phyloP scores from a whole-genome alignment of 2,888 invertebrate genomes.

The Eucera pruinosa region DNA sequence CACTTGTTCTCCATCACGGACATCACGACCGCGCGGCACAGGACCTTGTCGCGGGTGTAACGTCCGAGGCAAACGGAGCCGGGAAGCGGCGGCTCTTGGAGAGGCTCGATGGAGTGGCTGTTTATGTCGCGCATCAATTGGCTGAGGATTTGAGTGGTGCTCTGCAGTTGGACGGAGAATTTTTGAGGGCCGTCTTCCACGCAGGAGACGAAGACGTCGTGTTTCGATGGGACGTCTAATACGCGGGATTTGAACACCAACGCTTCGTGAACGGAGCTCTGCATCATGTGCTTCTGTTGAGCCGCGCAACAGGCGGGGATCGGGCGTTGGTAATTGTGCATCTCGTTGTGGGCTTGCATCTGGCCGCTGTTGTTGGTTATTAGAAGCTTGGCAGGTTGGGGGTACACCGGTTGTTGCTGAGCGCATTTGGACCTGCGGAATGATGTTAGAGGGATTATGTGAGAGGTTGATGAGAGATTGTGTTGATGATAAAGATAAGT shows the following conservation, averaged over 20 bases:
- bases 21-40: conserved; percentile 92
- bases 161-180: conserved; percentile 90
- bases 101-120: conserved; percentile 85
- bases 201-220: conserved; percentile 90
- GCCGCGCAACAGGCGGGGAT: conserved; percentile 27
- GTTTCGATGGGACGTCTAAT: conserved; percentile 86
- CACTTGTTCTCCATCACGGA: conserved; percentile 89
- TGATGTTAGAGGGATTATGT: too few species aligned
- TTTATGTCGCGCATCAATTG: conserved; percentile 91
- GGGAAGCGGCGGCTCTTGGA: conserved; percentile 89
- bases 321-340: conserved; percentile 35
- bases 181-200: conserved; percentile 92
- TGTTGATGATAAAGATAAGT: too few species aligned
- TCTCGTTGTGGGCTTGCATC: conserved; percentile 34
- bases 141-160: conserved; percentile 87
- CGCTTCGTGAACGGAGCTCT: conserved; percentile 60
- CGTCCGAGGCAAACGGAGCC: conserved; percentile 92
- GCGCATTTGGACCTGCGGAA: conserved; percentile 34
- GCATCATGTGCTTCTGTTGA: conserved; percentile 46
- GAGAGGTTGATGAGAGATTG: too few species aligned
- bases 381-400: conserved; percentile 43
- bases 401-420: conserved; percentile 47
- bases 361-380: conserved; percentile 29
- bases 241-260: conserved; percentile 80
- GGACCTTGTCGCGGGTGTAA: conserved; percentile 88